Conservation (phyloP, 2,113 vertebrate species). For the Caretta caretta region DNA sequence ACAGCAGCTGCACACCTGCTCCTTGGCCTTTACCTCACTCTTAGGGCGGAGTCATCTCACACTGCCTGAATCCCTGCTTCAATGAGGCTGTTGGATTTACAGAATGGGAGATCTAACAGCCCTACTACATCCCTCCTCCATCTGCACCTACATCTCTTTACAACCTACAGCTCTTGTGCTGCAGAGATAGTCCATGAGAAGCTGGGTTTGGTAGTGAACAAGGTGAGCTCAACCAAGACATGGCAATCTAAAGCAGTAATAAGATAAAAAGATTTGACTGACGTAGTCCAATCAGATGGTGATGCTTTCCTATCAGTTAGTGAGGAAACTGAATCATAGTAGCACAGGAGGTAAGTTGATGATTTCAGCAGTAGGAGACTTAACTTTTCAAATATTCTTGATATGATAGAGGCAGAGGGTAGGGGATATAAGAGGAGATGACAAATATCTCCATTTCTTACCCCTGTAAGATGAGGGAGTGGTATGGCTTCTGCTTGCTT, state of each 20-base stretch:
- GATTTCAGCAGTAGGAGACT: neutral
- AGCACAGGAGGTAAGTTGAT: neutral
- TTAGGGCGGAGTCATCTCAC: neutral
- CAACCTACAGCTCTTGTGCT: neutral
- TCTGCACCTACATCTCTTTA: neutral
- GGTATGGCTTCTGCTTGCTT: neutral
- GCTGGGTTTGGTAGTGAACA: rapidly evolving
- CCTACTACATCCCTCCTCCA: neutral
- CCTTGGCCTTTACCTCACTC: neutral
- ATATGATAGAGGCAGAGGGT: neutral
- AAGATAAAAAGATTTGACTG: neutral
- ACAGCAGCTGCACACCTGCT: rapidly evolving
- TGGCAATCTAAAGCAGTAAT: neutral
- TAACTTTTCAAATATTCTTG: neutral
- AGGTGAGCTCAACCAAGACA: rapidly evolving
- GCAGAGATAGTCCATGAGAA: neutral
- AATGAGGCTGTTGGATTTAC: neutral
- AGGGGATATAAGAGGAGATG: neutral
- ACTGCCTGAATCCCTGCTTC: neutral
- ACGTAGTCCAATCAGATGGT: neutral
- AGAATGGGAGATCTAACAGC: neutral
- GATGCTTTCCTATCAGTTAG: neutral
- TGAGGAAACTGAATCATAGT: neutral
- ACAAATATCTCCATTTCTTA: neutral
- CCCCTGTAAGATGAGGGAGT: neutral